phyloP scores from a whole-genome alignment of 2,113 vertebrate species.

The Acanthochromis polyacanthus region DNA sequence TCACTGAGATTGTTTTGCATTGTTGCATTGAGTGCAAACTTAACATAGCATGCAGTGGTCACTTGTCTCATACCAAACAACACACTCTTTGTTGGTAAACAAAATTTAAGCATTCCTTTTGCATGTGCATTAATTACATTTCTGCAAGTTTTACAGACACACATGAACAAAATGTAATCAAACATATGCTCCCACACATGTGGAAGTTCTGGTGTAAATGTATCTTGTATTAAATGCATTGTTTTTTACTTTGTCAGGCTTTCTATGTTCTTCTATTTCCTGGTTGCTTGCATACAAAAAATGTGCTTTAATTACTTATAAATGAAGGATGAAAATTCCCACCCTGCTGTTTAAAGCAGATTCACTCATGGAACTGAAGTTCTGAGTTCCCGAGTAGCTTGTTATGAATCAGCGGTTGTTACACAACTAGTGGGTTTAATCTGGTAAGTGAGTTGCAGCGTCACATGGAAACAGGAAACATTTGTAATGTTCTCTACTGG shows the following conservation, averaged over 20 bases:
- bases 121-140: too few species aligned
- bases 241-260: not conserved
- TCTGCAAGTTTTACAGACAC: too few species aligned
- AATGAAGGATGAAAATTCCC: not conserved
- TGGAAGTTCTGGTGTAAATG: too few species aligned
- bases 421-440: constrained; percentile 7
- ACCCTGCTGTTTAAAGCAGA: not conserved
- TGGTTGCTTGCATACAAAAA: not conserved
- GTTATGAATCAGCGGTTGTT: constrained; percentile 15
- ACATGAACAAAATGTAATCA: too few species aligned
- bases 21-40: too few species aligned
- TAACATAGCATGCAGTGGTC: too few species aligned
- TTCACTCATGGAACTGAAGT: not conserved
- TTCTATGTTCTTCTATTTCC: not conserved
- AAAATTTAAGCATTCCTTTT: too few species aligned
- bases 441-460: constrained; percentile 20
- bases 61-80: too few species aligned
- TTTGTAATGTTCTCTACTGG: constrained; percentile 30
- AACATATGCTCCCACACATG: too few species aligned
- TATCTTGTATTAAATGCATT: too few species aligned
- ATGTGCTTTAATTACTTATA: not conserved
- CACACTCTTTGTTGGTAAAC: too few species aligned
- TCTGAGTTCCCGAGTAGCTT: not conserved
- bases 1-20: too few species aligned
- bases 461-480: constrained; percentile 46